phyloP scores from a whole-genome alignment of 2,797 vertebrate genomes.

The Channallabes apus region DNA sequence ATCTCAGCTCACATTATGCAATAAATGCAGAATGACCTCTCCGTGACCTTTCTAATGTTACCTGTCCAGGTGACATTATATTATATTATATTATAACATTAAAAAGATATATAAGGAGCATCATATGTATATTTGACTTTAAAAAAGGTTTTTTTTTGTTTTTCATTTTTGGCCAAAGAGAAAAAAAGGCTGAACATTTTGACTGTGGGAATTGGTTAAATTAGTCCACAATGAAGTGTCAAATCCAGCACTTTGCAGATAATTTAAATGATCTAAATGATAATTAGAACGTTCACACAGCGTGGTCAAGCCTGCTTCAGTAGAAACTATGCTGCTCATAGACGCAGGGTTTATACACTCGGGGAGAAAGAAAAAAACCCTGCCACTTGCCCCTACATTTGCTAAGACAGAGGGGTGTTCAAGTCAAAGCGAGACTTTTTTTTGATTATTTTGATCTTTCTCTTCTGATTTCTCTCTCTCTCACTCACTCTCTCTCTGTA shows the following conservation, averaged over 20 bases:
- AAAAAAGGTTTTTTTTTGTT: neutral
- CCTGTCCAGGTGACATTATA: neutral
- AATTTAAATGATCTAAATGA: neutral
- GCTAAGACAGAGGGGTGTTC: no score
- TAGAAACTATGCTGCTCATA: neutral
- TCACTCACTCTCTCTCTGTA: no score
- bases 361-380: no score
- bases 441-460: no score
- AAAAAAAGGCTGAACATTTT: neutral
- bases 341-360: no score
- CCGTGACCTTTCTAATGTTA: neutral
- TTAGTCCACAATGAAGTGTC: neutral
- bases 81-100: neutral
- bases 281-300: neutral
- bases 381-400: no score
- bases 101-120: neutral
- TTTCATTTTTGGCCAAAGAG: no score
- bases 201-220: neutral
- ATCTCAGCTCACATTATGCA: neutral
- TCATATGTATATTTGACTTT: neutral
- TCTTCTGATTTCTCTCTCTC: no score
- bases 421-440: no score
- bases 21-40: neutral
- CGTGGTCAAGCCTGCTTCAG: neutral
- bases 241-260: neutral